Evolutionary conservation across 2,113 vertebrate species (phyloP).

Genomic region (Pelodiscus sinensis): DNA sequence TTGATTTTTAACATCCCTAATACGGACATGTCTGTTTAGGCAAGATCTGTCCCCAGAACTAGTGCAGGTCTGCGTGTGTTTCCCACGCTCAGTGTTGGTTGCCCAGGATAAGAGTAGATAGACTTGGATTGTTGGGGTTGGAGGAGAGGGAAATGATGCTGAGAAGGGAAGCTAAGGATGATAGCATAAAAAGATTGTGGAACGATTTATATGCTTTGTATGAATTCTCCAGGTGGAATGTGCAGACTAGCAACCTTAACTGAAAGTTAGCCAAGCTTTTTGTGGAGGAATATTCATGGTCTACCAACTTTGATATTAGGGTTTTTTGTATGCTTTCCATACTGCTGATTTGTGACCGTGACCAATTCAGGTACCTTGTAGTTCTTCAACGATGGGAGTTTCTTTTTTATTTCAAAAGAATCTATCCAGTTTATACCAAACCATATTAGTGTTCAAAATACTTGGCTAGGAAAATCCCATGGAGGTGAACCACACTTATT

Average conservation of each 20-base stretch:
- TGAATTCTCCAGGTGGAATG: neutral
- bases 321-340: neutral
- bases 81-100: neutral
- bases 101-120: neutral
- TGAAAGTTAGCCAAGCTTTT: neutral
- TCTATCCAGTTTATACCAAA: neutral
- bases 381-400: neutral
- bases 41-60: neutral
- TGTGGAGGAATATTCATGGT: neutral
- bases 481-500: neutral
- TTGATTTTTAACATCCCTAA: too few species aligned
- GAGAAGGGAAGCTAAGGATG: neutral
- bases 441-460: neutral
- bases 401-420: neutral
- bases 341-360: neutral
- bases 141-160: neutral
- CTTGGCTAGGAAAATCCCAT: neutral
- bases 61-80: neutral
- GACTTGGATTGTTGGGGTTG: neutral
- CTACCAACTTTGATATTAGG: neutral
- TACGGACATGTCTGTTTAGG: neutral
- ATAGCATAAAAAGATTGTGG: neutral
- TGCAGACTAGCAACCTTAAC: neutral
- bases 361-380: neutral
- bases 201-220: neutral